phyloP scores from a whole-genome alignment of 2,113 vertebrate species.

The Lophotis ruficrista region DNA sequence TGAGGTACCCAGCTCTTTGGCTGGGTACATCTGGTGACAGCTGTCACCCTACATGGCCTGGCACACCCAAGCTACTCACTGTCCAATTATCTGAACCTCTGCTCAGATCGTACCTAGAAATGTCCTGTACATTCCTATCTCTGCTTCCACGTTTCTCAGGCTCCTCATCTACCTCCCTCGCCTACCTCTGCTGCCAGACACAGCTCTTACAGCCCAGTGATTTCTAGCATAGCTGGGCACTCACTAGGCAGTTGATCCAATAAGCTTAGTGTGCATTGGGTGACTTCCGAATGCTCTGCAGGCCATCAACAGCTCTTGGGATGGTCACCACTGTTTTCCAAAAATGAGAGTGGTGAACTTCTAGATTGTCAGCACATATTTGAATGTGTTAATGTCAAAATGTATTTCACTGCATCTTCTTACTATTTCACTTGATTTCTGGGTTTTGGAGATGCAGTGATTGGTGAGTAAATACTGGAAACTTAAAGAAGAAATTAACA shows the following conservation, averaged over 20 bases:
- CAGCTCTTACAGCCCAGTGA: not conserved
- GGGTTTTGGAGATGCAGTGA: not conserved
- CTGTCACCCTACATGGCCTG: not conserved
- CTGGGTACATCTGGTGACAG: not conserved
- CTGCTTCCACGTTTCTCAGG: not conserved
- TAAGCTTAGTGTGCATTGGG: fast-evolving
- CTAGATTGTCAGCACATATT: not conserved
- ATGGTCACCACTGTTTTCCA: not conserved
- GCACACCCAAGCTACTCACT: not conserved
- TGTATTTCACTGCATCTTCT: not conserved
- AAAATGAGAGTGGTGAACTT: not conserved
- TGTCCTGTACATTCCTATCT: not conserved
- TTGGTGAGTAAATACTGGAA: not conserved
- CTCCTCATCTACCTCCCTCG: not conserved
- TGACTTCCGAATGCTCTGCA: not conserved
- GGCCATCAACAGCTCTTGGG: not conserved
- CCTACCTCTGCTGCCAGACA: not conserved
- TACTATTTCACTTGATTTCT: not conserved
- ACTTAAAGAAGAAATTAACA: not conserved
- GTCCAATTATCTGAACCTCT: not conserved
- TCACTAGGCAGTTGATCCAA: not conserved
- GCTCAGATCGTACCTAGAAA: not conserved
- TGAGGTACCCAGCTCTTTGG: not conserved
- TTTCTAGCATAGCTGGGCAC: not conserved
- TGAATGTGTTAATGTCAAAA: not conserved